These are phyloP conservation scores for Therioaphis trifolii DNA, from an alignment of 2,888 invertebrate genomes.

Conservation along the genomic window DNA sequence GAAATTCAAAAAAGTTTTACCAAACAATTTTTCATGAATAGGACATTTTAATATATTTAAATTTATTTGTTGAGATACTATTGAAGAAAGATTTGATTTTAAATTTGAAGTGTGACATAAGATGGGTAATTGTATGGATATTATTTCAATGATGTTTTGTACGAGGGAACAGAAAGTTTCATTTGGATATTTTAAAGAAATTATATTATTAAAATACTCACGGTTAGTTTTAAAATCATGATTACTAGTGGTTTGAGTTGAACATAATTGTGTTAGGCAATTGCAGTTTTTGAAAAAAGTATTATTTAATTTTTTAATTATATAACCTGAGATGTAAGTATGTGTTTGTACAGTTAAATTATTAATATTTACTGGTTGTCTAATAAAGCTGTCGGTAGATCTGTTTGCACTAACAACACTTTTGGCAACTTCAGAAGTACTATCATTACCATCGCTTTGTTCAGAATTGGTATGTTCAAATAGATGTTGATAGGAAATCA, in stretches of 20 bases:
- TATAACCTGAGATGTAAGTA: constrained; percentile 28
- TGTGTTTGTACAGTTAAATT: constrained; percentile 23
- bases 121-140: neutral
- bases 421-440: constrained; percentile 12
- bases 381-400: neutral
- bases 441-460: neutral
- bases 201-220: neutral
- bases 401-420: neutral
- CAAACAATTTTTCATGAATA: neutral
- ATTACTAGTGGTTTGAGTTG: neutral
- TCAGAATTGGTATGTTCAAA: neutral
- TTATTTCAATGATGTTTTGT: constrained; percentile 5
- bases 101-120: constrained; percentile 22
- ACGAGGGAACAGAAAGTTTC: neutral
- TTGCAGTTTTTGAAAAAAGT: constrained; percentile 32
- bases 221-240: constrained; percentile 1
- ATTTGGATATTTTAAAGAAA: constrained; percentile 18
- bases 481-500: neutral
- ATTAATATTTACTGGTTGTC: neutral
- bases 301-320: constrained; percentile 38
- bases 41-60: constrained; percentile 17
- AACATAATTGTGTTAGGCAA: constrained; percentile 22
- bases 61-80: neutral
- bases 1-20: neutral
- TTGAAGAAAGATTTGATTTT: constrained; percentile 26